Evolutionary conservation across 2,888 invertebrate species (phyloP).

Genomic region (Lasioglossum morio): DNA sequence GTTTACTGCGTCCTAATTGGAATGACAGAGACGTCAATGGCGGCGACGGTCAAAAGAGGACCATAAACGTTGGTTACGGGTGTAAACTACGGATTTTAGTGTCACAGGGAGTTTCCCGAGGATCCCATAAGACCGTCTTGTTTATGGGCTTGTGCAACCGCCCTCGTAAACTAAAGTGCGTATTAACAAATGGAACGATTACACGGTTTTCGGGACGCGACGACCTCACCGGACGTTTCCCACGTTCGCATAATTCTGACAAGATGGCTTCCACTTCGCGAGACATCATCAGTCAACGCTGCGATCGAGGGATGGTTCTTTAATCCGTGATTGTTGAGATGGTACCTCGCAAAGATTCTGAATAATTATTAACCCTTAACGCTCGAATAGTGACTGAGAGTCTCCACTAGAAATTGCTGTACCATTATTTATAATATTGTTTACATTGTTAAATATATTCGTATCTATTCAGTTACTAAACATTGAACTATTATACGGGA

Average conservation of each 20-base stretch:
- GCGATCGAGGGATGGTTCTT: neutral
- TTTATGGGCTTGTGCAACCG: conserved; percentile 81
- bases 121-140: conserved; percentile 73
- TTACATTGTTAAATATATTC: too few species aligned
- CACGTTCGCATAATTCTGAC: neutral
- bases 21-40: conserved; percentile 84
- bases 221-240: conserved; percentile 30
- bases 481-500: too few species aligned
- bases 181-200: conserved; percentile 74
- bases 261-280: neutral
- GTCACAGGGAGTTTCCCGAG: conserved; percentile 75
- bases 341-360: too few species aligned
- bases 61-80: conserved; percentile 80
- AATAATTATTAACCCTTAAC: too few species aligned
- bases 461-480: too few species aligned
- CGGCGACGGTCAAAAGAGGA: conserved; percentile 78
- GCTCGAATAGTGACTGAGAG: too few species aligned
- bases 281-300: neutral
- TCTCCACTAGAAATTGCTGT: too few species aligned
- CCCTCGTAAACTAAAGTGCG: conserved; percentile 79
- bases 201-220: conserved; percentile 36
- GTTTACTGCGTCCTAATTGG: conserved; percentile 83
- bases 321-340: neutral
- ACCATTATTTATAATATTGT: too few species aligned
- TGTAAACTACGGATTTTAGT: conserved; percentile 84